Evolutionary conservation across 2,888 invertebrate species (phyloP).

Genomic region (Heteromurus nitidus): DNA sequence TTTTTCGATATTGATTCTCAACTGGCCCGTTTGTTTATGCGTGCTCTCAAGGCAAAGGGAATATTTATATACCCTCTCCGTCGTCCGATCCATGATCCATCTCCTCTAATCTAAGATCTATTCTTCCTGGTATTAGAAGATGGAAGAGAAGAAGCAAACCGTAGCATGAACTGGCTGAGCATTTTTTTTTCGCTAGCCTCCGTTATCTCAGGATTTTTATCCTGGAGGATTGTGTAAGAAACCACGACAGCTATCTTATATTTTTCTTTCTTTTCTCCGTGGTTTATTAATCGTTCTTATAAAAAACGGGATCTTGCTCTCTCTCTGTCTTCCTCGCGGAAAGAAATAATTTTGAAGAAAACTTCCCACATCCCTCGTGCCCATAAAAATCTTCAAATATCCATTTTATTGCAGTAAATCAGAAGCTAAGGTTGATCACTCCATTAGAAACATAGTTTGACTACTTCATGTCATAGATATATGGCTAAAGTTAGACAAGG

Average conservation of each 20-base stretch:
- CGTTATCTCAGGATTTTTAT: constrained; percentile 51
- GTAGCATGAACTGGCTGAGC: constrained; percentile 36
- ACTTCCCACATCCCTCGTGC: constrained; percentile 35
- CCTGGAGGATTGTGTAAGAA: constrained; percentile 1
- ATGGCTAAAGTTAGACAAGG: constrained; percentile 51
- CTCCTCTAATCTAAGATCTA: constrained; percentile 59
- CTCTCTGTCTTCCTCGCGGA: background rate
- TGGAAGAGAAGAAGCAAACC: constrained; percentile 17
- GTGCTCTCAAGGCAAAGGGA: constrained; percentile 43
- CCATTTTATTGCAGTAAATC: constrained; percentile 66
- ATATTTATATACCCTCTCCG: too few species aligned
- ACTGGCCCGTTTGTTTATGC: constrained; percentile 55
- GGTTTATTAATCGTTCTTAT: constrained; percentile 42
- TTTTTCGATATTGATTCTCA: constrained; percentile 56
- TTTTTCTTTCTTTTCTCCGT: constrained; percentile 27
- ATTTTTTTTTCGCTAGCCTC: constrained; percentile 16
- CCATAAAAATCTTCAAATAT: constrained; percentile 61
- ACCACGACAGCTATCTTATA: constrained; percentile 32
- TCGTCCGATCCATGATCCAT: constrained; percentile 53
- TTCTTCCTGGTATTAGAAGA: constrained; percentile 36
- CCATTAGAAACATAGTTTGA: constrained; percentile 59
- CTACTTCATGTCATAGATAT: constrained; percentile 61
- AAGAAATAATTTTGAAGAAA: constrained; percentile 23
- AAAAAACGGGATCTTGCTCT: background rate
- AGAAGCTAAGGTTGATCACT: constrained; percentile 54